These are phyloP conservation scores for Pyrrhosoma nymphula DNA, from an alignment of 2,888 invertebrate genomes.

Conservation along the genomic window DNA sequence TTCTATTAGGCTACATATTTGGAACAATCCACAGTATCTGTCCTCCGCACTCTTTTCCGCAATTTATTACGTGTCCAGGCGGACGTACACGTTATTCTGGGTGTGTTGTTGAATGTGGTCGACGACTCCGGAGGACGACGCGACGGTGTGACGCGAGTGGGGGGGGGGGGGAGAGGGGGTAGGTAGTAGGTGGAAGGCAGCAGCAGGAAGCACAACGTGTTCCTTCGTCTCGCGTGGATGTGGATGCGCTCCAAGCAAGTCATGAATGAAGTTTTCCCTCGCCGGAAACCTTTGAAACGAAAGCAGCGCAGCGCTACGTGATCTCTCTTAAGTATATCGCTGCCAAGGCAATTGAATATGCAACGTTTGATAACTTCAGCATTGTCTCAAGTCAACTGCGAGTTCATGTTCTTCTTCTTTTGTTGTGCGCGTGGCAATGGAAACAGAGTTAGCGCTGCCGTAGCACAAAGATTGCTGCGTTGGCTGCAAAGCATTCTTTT, in stretches of 20 bases:
- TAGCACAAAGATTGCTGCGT: too few relatives aligned
- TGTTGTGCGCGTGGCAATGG: too few relatives aligned
- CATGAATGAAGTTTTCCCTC: constrained; percentile 46
- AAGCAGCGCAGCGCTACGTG: background rate
- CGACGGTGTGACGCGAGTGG: background rate
- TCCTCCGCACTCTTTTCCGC: background rate
- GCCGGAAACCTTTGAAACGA: background rate
- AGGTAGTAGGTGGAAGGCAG: background rate
- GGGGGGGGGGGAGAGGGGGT: background rate
- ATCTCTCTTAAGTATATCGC: background rate
- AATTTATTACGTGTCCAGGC: background rate
- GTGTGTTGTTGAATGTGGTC: background rate
- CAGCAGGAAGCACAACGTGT: constrained; percentile 19
- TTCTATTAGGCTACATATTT: too few relatives aligned
- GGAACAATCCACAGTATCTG: too few relatives aligned
- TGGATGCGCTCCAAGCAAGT: background rate
- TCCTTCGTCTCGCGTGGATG: background rate
- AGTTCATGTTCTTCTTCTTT: too few relatives aligned
- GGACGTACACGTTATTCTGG: background rate
- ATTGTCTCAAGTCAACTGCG: too few relatives aligned
- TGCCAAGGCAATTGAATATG: too few relatives aligned
- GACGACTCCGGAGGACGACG: constrained; percentile 23
- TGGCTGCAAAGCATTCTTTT: too few relatives aligned
- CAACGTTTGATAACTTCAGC: too few relatives aligned
- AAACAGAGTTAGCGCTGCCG: too few relatives aligned